Conservation (phyloP, 2,888 invertebrate species). For the Aporophyla lueneburgensis region DNA sequence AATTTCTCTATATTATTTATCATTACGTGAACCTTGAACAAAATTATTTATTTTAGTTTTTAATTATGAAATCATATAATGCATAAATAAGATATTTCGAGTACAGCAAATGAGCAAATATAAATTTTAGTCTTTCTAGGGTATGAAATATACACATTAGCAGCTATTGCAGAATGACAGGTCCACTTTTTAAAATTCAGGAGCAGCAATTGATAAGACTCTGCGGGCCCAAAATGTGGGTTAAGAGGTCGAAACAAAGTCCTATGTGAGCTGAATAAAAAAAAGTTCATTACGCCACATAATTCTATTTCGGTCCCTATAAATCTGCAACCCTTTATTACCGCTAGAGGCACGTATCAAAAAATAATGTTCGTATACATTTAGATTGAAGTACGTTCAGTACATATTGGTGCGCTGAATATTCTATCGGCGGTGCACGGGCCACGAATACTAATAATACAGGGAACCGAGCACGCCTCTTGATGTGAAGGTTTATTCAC, state of each 20-base stretch:
- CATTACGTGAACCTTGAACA: not conserved
- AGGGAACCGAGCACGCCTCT: conserved; percentile 7
- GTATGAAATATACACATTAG: not conserved
- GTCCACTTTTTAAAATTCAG: conserved; percentile 2
- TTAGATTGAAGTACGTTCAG: conserved; percentile 69
- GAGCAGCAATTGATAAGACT: conserved; percentile 13
- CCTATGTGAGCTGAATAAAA: conserved; percentile 32
- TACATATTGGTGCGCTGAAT: conserved; percentile 70
- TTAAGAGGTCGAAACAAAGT: conserved; percentile 6
- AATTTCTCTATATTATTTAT: conserved; percentile 9
- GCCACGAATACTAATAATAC: conserved; percentile 71
- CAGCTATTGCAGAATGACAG: not conserved
- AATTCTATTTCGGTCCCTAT: conserved; percentile 52
- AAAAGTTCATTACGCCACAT: conserved; percentile 23
- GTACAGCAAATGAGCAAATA: not conserved
- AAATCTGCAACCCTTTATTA: conserved; percentile 57
- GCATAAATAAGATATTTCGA: not conserved
- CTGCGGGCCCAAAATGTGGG: not conserved
- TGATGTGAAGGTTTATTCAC: conserved; percentile 35
- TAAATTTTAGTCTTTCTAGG: not conserved
- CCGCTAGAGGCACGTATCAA: conserved; percentile 67
- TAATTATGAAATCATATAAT: not conserved
- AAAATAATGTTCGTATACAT: conserved; percentile 72
- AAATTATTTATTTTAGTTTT: not conserved
- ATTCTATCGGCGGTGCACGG: conserved; percentile 70